Evolutionary conservation across 2,888 invertebrate species (phyloP).

Genomic region (Lacanobia wlatinum): DNA sequence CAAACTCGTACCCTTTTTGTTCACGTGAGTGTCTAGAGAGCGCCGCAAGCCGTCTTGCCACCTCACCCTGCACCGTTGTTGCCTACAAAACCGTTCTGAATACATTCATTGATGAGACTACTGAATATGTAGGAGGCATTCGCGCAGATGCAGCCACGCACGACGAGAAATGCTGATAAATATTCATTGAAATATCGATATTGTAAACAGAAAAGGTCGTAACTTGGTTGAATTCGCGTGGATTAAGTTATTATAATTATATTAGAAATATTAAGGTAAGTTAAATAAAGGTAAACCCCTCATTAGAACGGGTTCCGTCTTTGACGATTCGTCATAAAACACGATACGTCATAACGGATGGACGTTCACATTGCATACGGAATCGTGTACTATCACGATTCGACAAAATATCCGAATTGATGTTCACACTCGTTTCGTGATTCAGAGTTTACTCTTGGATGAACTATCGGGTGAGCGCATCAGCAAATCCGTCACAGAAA

Average conservation of each 20-base stretch:
- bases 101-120: conserved; percentile 57
- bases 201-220: conserved; percentile 41
- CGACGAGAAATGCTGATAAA: conserved; percentile 56
- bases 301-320: too few species aligned
- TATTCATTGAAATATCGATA: conserved; percentile 56
- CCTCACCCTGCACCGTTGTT: conserved; percentile 47
- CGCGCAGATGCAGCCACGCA: conserved; percentile 55
- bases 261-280: too few species aligned
- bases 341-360: too few species aligned
- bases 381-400: too few species aligned
- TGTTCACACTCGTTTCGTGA: too few species aligned
- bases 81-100: conserved; percentile 50
- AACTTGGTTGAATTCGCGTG: conserved; percentile 20
- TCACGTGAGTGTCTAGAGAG: conserved; percentile 9
- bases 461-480: too few species aligned
- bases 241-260: conserved; percentile 16
- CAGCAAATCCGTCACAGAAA: too few species aligned
- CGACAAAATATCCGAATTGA: too few species aligned
- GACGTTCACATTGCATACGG: too few species aligned
- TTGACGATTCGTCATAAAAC: too few species aligned
- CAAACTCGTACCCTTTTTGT: conserved; percentile 21
- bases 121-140: conserved; percentile 61
- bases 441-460: too few species aligned
- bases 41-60: conserved; percentile 34
- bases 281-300: too few species aligned